A percentile compares a stretch with the other conserved stretches of the same genome.
phyloP scores from a whole-genome alignment of 2,113 vertebrate genomes.

The Ictalurus punctatus region DNA sequence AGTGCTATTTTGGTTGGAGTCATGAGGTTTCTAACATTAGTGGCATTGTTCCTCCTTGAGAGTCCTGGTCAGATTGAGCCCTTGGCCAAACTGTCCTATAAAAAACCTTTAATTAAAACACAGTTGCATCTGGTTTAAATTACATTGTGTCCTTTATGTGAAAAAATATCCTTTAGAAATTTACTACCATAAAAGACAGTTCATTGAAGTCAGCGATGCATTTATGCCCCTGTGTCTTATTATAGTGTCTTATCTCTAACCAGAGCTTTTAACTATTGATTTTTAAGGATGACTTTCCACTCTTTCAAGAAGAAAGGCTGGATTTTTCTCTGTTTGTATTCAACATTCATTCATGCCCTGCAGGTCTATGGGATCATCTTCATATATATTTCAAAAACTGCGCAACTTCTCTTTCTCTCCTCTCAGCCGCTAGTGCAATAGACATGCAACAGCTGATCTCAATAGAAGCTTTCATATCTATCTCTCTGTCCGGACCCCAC shows the following conservation, averaged over 20 bases:
- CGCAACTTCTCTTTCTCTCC: slow-evolving; percentile 20
- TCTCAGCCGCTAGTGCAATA: slow-evolving; percentile 46
- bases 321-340: slow-evolving; percentile 29
- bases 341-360: slow-evolving; percentile 31
- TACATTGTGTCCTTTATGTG: slow-evolving; percentile 21
- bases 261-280: slow-evolving; percentile 29
- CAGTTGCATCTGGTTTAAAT: slow-evolving; percentile 25
- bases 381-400: slow-evolving; percentile 49
- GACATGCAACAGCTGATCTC: slow-evolving; percentile 52
- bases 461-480: slow-evolving; percentile 23
- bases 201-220: not conserved
- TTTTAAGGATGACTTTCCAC: slow-evolving; percentile 23
- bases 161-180: not conserved
- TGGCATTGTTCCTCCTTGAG: slow-evolving; percentile 46
- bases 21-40: slow-evolving; percentile 55
- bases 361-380: slow-evolving; percentile 47
- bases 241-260: slow-evolving; percentile 7
- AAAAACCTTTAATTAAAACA: slow-evolving; percentile 34
- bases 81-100: slow-evolving; percentile 27
- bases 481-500: slow-evolving; percentile 10
- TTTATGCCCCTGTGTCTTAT: slow-evolving; percentile 14
- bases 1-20: slow-evolving; percentile 56
- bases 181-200: not conserved
- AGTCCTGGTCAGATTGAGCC: slow-evolving; percentile 26
- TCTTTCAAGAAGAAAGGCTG: slow-evolving; percentile 7